Conservation (phyloP, 2,113 vertebrate genomes). For the Ardeotis arabs region DNA sequence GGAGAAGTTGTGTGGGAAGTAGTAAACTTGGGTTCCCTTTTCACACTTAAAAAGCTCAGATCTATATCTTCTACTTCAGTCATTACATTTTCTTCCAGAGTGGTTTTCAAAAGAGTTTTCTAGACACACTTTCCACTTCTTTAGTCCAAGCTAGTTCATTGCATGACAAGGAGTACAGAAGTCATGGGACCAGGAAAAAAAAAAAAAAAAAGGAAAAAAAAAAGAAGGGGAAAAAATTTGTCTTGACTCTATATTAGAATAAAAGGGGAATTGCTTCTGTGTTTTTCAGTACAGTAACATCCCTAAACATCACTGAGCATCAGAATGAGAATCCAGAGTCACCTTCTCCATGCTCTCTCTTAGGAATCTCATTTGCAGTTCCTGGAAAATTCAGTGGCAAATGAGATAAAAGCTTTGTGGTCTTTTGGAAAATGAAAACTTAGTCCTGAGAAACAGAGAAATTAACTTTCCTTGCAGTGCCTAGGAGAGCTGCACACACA, state of each 20-base stretch:
- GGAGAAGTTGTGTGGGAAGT: not conserved
- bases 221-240: rapidly evolving
- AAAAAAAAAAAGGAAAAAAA: too few species aligned
- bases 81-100: not conserved
- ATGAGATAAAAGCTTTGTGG: not conserved
- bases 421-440: not conserved
- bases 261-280: not conserved
- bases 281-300: not conserved
- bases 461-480: not conserved
- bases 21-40: not conserved
- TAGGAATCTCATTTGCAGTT: not conserved
- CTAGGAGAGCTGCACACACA: slow-evolving; percentile 13
- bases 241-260: not conserved
- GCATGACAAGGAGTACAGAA: not conserved
- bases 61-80: not conserved
- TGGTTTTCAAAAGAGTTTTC: not conserved
- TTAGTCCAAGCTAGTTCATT: not conserved
- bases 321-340: not conserved
- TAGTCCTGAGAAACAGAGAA: not conserved
- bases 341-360: not conserved
- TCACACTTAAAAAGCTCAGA: not conserved
- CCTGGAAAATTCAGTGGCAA: not conserved
- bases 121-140: not conserved
- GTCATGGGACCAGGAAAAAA: not conserved
- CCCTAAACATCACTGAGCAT: not conserved